phyloP scores from a whole-genome alignment of 2,113 vertebrate species.

The Pseudopodoces humilis region DNA sequence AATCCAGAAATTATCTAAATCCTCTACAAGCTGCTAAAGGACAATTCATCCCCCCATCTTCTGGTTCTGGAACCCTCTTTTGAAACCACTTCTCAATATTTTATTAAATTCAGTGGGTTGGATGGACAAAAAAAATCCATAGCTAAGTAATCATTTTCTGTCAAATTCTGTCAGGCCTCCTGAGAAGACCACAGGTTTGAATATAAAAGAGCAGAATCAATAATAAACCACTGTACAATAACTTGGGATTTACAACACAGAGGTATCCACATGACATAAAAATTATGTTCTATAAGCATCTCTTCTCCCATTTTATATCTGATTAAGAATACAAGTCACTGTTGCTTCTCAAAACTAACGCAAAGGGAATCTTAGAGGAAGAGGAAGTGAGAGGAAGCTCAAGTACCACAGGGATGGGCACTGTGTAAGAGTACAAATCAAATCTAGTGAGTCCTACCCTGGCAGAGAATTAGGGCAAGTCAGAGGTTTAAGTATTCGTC shows the following conservation, averaged over 20 bases:
- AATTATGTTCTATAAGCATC: background rate
- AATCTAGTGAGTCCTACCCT: background rate
- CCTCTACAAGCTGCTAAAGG: background rate
- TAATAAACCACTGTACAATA: background rate
- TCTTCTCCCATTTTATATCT: background rate
- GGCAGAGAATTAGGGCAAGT: background rate
- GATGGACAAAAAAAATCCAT: background rate
- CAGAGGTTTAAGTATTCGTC: background rate
- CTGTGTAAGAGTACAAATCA: background rate
- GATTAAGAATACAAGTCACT: background rate
- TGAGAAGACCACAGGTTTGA: background rate
- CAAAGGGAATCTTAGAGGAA: background rate
- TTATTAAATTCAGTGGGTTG: background rate
- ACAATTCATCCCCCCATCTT: background rate
- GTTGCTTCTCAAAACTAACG: background rate
- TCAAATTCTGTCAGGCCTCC: conserved; percentile 1
- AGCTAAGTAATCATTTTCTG: background rate
- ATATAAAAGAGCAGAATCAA: background rate
- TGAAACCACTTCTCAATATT: background rate
- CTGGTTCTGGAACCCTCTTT: background rate
- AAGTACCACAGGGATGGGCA: background rate
- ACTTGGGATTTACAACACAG: background rate
- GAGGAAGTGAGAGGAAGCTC: background rate
- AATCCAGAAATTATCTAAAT: conserved; percentile 34
- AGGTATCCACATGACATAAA: background rate